Evolutionary conservation across 1,140 invertebrate species (phyloP), one percentile per base, ranked within the genome.

Genomic region (Neodiprion fabricii): DNA sequence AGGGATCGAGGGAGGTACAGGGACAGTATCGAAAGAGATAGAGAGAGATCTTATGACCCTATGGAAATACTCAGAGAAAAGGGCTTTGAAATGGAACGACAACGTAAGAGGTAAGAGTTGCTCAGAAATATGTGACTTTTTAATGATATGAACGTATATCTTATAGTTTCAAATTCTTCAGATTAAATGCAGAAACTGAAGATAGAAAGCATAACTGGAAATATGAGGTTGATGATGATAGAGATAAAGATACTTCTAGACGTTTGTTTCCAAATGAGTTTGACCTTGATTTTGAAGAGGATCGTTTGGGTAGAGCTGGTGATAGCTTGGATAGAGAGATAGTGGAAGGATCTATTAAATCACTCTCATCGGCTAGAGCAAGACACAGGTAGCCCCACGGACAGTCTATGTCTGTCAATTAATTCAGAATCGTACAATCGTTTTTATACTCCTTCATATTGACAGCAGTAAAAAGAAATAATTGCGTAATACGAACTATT

Each of bases 1-100:
- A 61, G 53, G 9, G 53, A 61, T 50, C 81, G 80, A 74, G 82
- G 81, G 73, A 82, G 77, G 50, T 83, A 83, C 17, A 82, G 84
- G 7, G 80, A 80, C 28, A 78, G 71, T 49, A 70, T 78, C 14
- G 86, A 85, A 7, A 82, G 76, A 67, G 74, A 78, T 48, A 83
- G 82, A n/a, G 80, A 81, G 14, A 79, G 75, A 48, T 47, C 78
- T 1, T 88, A 89, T 50, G 84, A 89, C 77, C 81, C 85, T 12
- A 78, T 87, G 75, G 86, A 86, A 50, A 82, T 86, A 10, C 76
- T 87, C 49, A 76, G 86, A 14, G 83, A 86, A 69, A 87, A 84
- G 70, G 84, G 84, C 65, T 71, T 79, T 9, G 84, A 85, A 12
- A 53, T 75, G n/a, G 80, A 86, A 8, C 79, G 76, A 70, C 69